Percentiles rank a stretch among this genome's conserved stretches.
phyloP scores from a whole-genome alignment of 2,888 invertebrate genomes.

The Panorpa germanica region DNA sequence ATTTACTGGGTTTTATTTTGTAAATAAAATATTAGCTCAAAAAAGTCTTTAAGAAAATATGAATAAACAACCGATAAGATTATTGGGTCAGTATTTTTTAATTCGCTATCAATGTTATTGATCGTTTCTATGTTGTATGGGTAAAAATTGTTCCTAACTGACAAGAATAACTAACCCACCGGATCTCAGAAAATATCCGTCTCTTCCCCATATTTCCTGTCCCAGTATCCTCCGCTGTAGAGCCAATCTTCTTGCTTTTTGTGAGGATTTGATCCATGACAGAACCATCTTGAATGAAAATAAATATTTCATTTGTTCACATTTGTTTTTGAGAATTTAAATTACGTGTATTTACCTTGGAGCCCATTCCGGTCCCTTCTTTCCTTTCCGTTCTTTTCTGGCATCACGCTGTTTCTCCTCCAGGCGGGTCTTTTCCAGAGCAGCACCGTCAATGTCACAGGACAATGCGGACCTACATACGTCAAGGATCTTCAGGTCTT shows the following conservation, averaged over 20 bases:
- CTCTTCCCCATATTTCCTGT: slow-evolving; percentile 62
- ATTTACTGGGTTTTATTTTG: no score
- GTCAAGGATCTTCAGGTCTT: no score
- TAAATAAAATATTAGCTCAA: no score
- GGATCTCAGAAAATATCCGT: no score
- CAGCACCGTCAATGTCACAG: slow-evolving; percentile 80
- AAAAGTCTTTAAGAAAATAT: no score
- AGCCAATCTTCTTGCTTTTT: slow-evolving; percentile 78
- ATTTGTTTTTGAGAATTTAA: slow-evolving; percentile 1
- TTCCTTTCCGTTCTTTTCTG: slow-evolving; percentile 42
- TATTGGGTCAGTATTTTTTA: no score
- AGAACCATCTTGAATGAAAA: slow-evolving; percentile 52
- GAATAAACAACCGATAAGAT: no score
- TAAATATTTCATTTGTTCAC: background rate
- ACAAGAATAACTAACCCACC: no score
- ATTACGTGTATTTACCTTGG: slow-evolving; percentile 29
- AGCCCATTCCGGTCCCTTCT: slow-evolving; percentile 31
- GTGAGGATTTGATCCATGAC: slow-evolving; percentile 48
- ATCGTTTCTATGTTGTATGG: no score
- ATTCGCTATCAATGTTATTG: no score
- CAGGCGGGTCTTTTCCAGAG: slow-evolving; percentile 68
- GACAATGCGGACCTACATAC: no score
- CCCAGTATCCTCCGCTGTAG: slow-evolving; percentile 73
- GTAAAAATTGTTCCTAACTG: no score
- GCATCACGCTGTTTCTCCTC: slow-evolving; percentile 83